These are phyloP conservation scores for Epirrita christyi DNA, from an alignment of 2,888 invertebrate species.

Conservation along the genomic window DNA sequence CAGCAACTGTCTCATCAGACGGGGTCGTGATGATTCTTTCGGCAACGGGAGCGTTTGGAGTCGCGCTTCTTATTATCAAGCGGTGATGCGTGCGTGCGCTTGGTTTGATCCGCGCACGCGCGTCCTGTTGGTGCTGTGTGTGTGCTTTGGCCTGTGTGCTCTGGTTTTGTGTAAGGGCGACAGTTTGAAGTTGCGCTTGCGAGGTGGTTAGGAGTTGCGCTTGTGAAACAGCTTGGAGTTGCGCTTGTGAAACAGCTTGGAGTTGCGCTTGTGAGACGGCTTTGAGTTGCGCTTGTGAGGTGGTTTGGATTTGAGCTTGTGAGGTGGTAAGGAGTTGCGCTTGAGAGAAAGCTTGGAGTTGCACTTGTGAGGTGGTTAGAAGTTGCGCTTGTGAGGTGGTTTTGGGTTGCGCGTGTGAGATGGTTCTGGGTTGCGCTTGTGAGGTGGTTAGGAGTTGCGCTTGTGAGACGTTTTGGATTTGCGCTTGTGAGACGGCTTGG, in stretches of 20 bases:
- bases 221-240: not conserved
- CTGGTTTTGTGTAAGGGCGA: too few relatives aligned
- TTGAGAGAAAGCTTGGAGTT: constrained; percentile 6
- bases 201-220: not conserved
- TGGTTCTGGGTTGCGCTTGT: not conserved
- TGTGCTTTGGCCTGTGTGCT: not conserved
- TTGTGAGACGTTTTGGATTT: not conserved
- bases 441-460: not conserved
- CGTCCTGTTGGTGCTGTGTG: not conserved
- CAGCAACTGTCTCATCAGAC: constrained; percentile 18
- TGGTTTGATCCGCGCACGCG: not conserved
- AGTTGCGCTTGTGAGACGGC: not conserved
- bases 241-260: not conserved
- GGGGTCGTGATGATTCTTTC: constrained; percentile 15
- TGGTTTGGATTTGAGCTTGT: not conserved
- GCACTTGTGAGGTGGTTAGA: constrained; percentile 13
- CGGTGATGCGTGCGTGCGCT: constrained; percentile 14
- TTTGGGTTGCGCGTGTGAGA: not conserved
- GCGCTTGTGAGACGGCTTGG: not conserved
- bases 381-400: constrained; percentile 3
- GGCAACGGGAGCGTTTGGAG: constrained; percentile 4
- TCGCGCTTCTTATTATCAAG: constrained; percentile 11
- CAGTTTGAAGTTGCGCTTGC: not conserved
- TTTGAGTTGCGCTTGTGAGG: not conserved
- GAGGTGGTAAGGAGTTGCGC: not conserved